Base-by-base conservation (phyloP, 2,888 invertebrate species). In the Drosophila lacicola region DNA sequence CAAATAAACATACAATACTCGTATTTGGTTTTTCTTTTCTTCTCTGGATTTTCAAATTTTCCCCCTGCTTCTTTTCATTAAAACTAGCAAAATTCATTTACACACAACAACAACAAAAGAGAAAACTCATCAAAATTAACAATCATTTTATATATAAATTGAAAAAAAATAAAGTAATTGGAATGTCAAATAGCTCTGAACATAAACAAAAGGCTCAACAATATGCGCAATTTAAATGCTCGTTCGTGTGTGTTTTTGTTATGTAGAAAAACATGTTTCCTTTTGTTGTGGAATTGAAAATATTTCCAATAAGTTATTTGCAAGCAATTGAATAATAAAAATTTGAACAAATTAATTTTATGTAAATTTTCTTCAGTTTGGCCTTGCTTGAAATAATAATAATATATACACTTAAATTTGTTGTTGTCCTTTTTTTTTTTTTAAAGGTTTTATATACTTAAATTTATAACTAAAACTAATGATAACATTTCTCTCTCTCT, bases 401-500 rank as follows among this genome's bases (percentile, higher is more conserved):
- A 70, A 57, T 74, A 80, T 77, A 74, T 79, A 76, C 76, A 76
- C 55, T 71, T 56, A 60, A 62, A 54, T 49, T 70, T 57, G 51
- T 60, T 56, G 51, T 29, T 53, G n/a, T 9, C 9, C 6, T 13
- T 37, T 14, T 11, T 50, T 19, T 25, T 64, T 70, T 46, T 73
- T 70, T 54, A 29, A 55, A 46, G 36, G 46, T 47, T 66, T 58
- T 49, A 63, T 45, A 49, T 53, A 85, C 85, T 89, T 85, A 86
- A 82, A 68, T 67, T 67, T 85, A 88, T 21, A 89, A 88, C 67
- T 86, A 82, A 80, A 88, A 88, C 85, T 86, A 86, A 88, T 89
- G 85, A 86, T 86, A 85, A 85, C 78, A 77, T 80, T 87, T 83
- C 51, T 47, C 62, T 60, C 54, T 65, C 41, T 10, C 39, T 37